phyloP scores from a whole-genome alignment of 2,888 invertebrate species.

The Yponomeuta malinellus region DNA sequence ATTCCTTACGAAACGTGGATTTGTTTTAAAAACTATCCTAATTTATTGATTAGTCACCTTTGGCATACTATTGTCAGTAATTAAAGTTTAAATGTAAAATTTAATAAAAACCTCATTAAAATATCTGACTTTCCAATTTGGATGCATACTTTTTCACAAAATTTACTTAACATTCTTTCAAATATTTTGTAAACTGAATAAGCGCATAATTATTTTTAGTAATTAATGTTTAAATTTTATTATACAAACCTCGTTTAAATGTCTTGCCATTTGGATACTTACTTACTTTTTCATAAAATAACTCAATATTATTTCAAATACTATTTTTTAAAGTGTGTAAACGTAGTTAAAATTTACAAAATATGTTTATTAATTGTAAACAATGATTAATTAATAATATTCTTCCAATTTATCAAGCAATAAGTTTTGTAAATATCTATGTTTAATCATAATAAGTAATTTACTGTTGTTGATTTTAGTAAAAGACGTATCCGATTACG shows the following conservation, averaged over 20 bases:
- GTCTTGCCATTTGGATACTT: neutral
- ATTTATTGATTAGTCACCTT: no score
- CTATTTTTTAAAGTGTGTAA: neutral
- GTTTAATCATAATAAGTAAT: neutral
- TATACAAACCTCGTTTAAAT: neutral
- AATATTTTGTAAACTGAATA: no score
- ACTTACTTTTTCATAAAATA: neutral
- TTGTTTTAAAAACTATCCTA: neutral
- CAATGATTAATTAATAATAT: neutral
- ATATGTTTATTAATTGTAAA: neutral
- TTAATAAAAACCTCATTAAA: no score
- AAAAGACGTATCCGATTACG: neutral
- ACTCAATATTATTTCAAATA: neutral
- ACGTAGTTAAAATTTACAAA: neutral
- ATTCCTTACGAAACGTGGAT: neutral
- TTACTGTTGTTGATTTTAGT: neutral
- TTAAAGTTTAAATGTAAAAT: no score
- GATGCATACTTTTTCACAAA: no score
- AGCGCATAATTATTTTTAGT: no score
- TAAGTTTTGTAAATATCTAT: neutral
- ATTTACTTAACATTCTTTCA: no score
- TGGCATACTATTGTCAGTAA: no score
- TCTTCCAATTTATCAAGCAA: neutral
- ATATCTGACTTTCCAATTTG: no score
- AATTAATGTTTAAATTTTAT: no score